Conservation (phyloP, 2,113 vertebrate genomes). For the Erinaceus europaeus region DNA sequence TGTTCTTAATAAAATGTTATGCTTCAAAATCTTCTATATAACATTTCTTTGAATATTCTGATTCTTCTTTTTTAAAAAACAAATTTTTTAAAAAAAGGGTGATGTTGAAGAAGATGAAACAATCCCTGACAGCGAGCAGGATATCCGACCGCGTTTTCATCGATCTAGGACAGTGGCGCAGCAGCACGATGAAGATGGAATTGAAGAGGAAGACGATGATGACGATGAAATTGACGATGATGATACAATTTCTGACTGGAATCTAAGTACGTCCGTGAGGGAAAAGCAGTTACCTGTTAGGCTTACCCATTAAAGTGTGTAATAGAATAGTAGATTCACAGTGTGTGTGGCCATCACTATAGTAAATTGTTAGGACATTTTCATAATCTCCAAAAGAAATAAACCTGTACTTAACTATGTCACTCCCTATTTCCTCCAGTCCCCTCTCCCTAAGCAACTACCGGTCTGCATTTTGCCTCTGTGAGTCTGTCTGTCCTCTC, state of each 20-base stretch:
- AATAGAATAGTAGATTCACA: background rate
- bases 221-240: constrained; percentile 94
- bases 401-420: background rate
- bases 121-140: constrained; percentile 96
- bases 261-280: constrained; percentile 88
- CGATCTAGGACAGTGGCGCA: constrained; percentile 95
- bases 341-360: background rate
- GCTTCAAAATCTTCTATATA: background rate
- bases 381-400: background rate
- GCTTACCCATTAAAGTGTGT: background rate
- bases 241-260: constrained; percentile 98
- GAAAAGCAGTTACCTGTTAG: background rate
- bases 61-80: background rate
- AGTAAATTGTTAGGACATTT: background rate
- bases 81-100: constrained; percentile 80
- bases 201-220: constrained; percentile 91
- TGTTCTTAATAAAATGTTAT: background rate
- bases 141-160: constrained; percentile 96
- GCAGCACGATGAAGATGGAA: constrained; percentile 93
- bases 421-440: background rate
- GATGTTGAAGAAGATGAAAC: constrained; percentile 97
- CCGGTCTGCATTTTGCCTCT: background rate
- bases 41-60: background rate
- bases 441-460: background rate
- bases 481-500: background rate